A percentile compares a stretch with the other conserved stretches of the same genome.
phyloP scores from a whole-genome alignment of 2,113 vertebrate species.

The Pedetes capensis region DNA sequence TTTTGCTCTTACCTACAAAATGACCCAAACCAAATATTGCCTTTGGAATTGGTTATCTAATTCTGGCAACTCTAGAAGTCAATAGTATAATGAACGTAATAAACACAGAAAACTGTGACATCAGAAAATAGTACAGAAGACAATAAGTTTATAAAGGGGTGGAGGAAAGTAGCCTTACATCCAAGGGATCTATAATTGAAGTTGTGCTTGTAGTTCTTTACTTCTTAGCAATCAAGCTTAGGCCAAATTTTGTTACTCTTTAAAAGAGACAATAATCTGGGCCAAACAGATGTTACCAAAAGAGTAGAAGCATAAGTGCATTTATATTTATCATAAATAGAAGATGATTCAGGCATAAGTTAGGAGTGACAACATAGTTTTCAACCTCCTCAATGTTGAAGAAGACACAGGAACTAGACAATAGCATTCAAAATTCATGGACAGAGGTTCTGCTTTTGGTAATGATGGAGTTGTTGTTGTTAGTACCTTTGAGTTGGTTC shows the following conservation, averaged over 20 bases:
- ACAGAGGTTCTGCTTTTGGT: neutral
- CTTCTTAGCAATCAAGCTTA: neutral
- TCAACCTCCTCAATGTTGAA: neutral
- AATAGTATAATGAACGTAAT: neutral
- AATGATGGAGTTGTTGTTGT: too few relatives aligned
- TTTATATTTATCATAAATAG: neutral
- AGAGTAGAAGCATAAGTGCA: neutral
- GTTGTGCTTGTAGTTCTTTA: neutral
- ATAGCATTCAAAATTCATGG: neutral
- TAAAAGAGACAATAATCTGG: neutral
- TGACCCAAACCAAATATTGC: fast-evolving
- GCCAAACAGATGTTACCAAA: neutral
- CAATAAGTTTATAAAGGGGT: neutral
- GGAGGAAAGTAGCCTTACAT: neutral
- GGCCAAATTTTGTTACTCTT: neutral
- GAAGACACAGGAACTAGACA: neutral
- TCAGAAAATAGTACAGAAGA: neutral
- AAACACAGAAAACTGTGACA: neutral
- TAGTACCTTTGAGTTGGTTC: too few relatives aligned
- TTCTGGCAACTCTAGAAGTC: neutral
- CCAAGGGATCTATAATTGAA: neutral
- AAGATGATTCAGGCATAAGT: neutral
- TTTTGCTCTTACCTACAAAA: neutral
- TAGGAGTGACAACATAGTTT: neutral
- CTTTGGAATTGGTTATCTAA: neutral